Base-by-base conservation (phyloP, 2,113 vertebrate genomes). In the Phyllostomus discolor region DNA sequence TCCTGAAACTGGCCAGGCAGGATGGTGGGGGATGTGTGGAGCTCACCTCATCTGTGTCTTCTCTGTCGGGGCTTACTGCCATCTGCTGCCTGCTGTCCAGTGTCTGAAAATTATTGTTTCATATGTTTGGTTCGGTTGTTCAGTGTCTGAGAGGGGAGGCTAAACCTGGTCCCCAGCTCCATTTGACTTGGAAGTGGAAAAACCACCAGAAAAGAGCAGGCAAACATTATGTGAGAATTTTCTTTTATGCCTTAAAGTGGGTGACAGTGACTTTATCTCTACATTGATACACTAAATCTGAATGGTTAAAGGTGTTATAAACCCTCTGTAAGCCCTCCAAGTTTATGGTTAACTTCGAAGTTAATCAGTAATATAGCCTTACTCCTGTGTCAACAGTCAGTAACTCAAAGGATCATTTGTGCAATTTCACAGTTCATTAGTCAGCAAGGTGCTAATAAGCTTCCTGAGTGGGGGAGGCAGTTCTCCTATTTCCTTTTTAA, bases 351-450 rank as follows among this genome's bases (percentile, higher is more conserved):
- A 92, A 88, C 70, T 72, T 76, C 52, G 83, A 35, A 92, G 97
- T 98, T 94, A 95, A 95, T 79, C 59, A 82, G 88, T 98, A 98
- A 97, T 90, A 7, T 70, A 95, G 33, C 69, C 84, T 84, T 20
- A 3, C 84, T 96, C n/a, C 48, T 24, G 67, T 50, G n/a, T 93
- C 95, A 84, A 31, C 50, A 92, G 38, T 98, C 59, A 94, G 84
- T 98, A 96, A 97, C 96, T 93, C n/a, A 64, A 7, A 96, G 70
- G 86, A 67, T 97, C 88, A 95, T n/a, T 46, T 97, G 38, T 9
- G 1, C 59, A 97, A 97, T 98, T 98, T 98, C 96, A 96, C 91
- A 95, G 87, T 98, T 98, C 95, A 98, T 98, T 99, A 98, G 89
- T 48, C 93, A 24, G 4, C 48, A 78, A 97, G 87, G 93, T 98